phyloP scores from a whole-genome alignment of 2,113 vertebrate genomes.

The Ptilonorhynchus violaceus region DNA sequence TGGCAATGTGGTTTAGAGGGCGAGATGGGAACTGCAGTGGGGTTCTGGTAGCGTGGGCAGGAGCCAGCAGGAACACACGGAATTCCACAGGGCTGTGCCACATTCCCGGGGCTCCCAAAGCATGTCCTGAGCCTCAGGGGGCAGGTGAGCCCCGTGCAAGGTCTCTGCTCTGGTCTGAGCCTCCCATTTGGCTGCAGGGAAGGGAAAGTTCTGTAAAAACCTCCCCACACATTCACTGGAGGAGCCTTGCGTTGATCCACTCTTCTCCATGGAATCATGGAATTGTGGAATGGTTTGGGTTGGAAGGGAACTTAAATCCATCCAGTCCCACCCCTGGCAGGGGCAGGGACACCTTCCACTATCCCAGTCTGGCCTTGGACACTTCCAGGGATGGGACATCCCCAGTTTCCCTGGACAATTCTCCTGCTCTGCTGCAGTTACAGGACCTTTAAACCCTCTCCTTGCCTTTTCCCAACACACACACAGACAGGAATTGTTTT shows the following conservation, averaged over 20 bases:
- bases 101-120: background rate
- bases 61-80: background rate
- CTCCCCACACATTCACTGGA: background rate
- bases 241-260: background rate
- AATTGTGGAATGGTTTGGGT: background rate
- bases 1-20: background rate
- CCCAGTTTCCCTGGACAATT: background rate
- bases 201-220: background rate
- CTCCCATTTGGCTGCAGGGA: background rate
- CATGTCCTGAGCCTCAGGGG: background rate
- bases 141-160: background rate
- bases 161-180: background rate
- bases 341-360: background rate
- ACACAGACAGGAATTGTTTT: background rate
- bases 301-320: background rate
- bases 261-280: background rate
- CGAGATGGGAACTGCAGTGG: background rate
- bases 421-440: background rate
- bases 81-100: background rate
- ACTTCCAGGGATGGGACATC: background rate
- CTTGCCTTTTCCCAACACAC: background rate
- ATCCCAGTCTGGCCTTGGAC: background rate
- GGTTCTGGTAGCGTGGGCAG: constrained; percentile 9
- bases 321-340: background rate
- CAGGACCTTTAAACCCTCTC: background rate